These are phyloP conservation scores for Vannuccia rotundouncinata DNA, from an alignment of 2,888 invertebrate species.

Conservation along the genomic window DNA sequence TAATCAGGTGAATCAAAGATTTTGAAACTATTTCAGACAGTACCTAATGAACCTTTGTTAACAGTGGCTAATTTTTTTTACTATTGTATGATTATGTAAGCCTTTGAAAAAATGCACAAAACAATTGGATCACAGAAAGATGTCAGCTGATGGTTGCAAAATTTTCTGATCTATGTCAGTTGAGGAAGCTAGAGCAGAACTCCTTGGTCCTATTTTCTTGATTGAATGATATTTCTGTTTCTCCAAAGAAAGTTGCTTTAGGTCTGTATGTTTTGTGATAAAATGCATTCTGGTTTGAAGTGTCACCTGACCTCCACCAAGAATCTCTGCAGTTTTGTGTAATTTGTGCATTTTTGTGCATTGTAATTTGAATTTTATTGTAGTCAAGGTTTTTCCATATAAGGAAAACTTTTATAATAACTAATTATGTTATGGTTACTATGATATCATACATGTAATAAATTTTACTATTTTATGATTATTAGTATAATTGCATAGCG, in stretches of 20 bases:
- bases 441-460: too few species aligned
- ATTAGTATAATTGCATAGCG: too few species aligned
- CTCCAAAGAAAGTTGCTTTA: conserved; percentile 20
- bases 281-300: conserved; percentile 23
- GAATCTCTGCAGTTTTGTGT: too few species aligned
- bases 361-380: too few species aligned
- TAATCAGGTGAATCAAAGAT: conserved; percentile 27
- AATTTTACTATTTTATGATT: too few species aligned
- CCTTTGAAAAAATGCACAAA: conserved; percentile 18
- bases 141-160: conserved; percentile 3
- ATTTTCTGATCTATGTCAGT: conserved; percentile 22
- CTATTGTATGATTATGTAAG: conserved; percentile 23
- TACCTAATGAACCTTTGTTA: conserved; percentile 6
- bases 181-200: conserved; percentile 11
- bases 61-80: conserved; percentile 27
- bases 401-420: too few species aligned
- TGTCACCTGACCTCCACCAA: conserved; percentile 11
- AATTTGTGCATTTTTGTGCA: too few species aligned
- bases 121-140: conserved; percentile 28
- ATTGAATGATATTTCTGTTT: conserved; percentile 24
- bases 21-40: conserved; percentile 27
- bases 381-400: too few species aligned
- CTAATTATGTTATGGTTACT: too few species aligned
- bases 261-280: conserved; percentile 25
- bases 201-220: conserved; percentile 7